Base-by-base conservation (phyloP, 2,113 vertebrate species). In the Alectura lathami region DNA sequence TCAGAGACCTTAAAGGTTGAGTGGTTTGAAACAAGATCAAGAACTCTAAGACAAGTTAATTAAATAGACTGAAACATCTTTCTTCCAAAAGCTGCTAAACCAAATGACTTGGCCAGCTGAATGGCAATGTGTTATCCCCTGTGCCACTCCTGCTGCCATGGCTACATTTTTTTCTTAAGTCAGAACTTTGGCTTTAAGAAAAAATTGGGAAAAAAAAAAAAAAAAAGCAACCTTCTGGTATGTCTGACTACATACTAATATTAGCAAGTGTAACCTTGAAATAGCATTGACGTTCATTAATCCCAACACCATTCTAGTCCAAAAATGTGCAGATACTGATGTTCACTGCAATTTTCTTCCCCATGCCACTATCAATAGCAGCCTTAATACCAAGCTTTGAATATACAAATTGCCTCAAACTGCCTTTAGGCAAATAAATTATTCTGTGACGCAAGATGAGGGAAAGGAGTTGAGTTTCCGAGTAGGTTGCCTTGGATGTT, bases 191-290 rank as follows among this genome's bases (percentile, higher is more conserved):
- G 51, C 74, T 73, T 91, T 66, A 91, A 94, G 85, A 47, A 85
- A 84, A 95, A 96, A 69, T 4, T 53, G 51, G 9, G 2, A 10
- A 23, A 23, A 20, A 63, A 63, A 60, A 69, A 48, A 76, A 54
- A 56, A 64, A 72, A 81, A 68, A 30, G 9, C 72, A 80, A 38
- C 20, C 18, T 51, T 96, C 70, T 94, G 92, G 94, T 96, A 90
- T 94, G 96, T 93, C 92, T 95, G 94, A 91, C 76, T 86, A 5
- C 48, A 51, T 70, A 47, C 90, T 92, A 96, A 95, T 83, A 95
- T 95, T 95, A 96, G 86, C 92, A 88, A 92, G 72, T 30, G 38
- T 48, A 93, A 60, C 80, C 94, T 92, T 92, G 94, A 95, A 96
- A 95, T 88, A 96, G 94, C 83, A 86, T 73, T 47, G 4, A 47